A percentile compares a stretch with the other conserved stretches of the same genome.
These are phyloP conservation scores for Conus ventricosus DNA, from an alignment of 1,140 invertebrate species.

Conservation along the genomic window DNA sequence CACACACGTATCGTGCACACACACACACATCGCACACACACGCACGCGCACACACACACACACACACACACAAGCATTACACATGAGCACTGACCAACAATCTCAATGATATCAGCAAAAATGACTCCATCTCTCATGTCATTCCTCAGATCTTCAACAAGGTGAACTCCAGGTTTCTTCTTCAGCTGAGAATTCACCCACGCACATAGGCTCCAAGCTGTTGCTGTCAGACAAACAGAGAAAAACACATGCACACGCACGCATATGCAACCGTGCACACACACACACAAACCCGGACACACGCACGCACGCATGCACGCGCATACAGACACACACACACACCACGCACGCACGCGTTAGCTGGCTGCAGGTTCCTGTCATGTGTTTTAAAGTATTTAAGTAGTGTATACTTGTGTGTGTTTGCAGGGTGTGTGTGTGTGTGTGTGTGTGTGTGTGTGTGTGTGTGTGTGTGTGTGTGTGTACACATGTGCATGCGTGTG, in stretches of 20 bases:
- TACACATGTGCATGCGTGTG: not conserved
- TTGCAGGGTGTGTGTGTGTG: too few species aligned
- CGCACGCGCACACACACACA: not conserved
- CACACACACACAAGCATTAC: too few species aligned
- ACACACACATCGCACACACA: constrained; percentile 12
- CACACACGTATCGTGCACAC: not conserved
- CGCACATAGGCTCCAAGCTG: constrained; percentile 73
- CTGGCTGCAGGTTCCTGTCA: too few species aligned
- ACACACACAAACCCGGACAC: not conserved
- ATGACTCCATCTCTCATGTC: constrained; percentile 75
- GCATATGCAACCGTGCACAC: not conserved
- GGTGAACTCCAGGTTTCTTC: constrained; percentile 69
- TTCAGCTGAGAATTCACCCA: constrained; percentile 77
- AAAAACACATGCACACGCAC: not conserved
- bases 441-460: too few species aligned
- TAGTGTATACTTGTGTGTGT: too few species aligned
- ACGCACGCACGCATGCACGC: too few species aligned
- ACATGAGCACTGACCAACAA: constrained; percentile 71
- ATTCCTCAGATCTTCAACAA: constrained; percentile 73
- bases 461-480: not conserved
- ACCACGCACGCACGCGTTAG: too few species aligned
- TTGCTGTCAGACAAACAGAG: constrained; percentile 48
- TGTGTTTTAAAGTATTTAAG: too few species aligned
- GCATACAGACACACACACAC: too few species aligned
- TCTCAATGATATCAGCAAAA: constrained; percentile 75